A percentile compares a stretch with the other conserved stretches of the same genome.
phyloP scores from a whole-genome alignment of 2,797 vertebrate species.

The Mormyrops boulengeri region DNA sequence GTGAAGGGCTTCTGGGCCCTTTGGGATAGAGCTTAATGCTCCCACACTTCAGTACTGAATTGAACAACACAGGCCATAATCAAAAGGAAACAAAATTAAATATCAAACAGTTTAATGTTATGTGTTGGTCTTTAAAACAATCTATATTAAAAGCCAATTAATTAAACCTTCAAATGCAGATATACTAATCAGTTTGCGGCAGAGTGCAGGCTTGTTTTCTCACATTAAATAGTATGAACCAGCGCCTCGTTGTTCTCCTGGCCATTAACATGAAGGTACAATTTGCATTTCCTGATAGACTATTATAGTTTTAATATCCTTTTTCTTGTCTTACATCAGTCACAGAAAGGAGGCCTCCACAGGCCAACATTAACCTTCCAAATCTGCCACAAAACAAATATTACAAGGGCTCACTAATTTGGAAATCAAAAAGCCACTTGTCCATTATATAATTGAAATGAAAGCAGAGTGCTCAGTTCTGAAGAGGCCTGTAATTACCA shows the following conservation, averaged over 20 bases:
- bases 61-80: conserved; percentile 60
- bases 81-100: conserved; percentile 73
- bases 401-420: conserved; percentile 99
- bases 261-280: conserved; percentile 83
- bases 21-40: conserved; percentile 61
- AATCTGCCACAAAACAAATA: conserved; percentile 97
- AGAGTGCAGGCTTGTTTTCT: conserved; percentile 57
- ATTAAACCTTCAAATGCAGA: conserved; percentile 80
- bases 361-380: conserved; percentile 93
- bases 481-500: conserved; percentile 98
- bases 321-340: conserved; percentile 81
- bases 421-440: conserved; percentile 99
- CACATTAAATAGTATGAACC: conserved; percentile 68
- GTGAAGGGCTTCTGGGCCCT: conserved; percentile 60
- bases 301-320: conserved; percentile 71
- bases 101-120: conserved; percentile 81
- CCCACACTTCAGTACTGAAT: conserved; percentile 53
- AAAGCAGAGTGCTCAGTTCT: conserved; percentile 95
- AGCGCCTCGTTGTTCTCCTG: conserved; percentile 55
- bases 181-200: conserved; percentile 63
- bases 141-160: conserved; percentile 77
- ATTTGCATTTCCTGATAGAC: conserved; percentile 87
- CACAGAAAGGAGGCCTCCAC: conserved; percentile 80
- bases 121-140: conserved; percentile 74
- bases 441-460: conserved; percentile 98